These are phyloP conservation scores for Leucophenga varia DNA, from an alignment of 1,140 invertebrate species.

Conservation along the genomic window DNA sequence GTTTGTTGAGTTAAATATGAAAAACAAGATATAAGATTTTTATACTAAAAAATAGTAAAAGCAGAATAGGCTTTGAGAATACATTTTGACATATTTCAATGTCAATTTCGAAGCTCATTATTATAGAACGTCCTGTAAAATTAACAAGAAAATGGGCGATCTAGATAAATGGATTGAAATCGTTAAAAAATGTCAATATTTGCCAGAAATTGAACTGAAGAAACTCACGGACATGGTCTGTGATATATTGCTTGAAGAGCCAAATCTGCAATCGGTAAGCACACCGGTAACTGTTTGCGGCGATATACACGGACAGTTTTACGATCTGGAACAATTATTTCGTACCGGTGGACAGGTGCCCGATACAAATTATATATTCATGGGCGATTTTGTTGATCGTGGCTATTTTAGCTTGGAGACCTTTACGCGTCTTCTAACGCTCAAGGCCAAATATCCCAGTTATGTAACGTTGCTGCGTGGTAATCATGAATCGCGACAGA, in stretches of 20 bases:
- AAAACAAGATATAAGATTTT: no score
- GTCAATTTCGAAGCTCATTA: no score
- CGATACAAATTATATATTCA: constrained; percentile 88
- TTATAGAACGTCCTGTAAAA: no score
- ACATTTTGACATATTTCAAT: no score
- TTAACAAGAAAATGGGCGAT: no score
- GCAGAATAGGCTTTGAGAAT: no score
- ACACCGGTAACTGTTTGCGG: constrained; percentile 64
- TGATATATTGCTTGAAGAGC: constrained; percentile 83
- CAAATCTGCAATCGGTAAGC: constrained; percentile 85
- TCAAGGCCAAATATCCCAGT: constrained; percentile 91
- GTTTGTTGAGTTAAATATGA: no score
- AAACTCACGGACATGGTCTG: no score
- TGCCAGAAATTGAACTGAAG: no score
- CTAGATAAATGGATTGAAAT: no score
- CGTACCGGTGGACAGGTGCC: constrained; percentile 82
- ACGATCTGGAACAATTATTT: constrained; percentile 88
- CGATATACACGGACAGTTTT: constrained; percentile 90
- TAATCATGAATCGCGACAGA: constrained; percentile 79
- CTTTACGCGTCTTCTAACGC: constrained; percentile 81
- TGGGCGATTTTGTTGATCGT: constrained; percentile 92
- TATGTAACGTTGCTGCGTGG: constrained; percentile 86
- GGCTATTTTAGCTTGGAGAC: constrained; percentile 88
- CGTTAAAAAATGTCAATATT: no score
- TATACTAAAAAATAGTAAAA: no score